These are phyloP conservation scores for Penaeus vannamei DNA, from an alignment of 1,140 invertebrate species.

Conservation along the genomic window DNA sequence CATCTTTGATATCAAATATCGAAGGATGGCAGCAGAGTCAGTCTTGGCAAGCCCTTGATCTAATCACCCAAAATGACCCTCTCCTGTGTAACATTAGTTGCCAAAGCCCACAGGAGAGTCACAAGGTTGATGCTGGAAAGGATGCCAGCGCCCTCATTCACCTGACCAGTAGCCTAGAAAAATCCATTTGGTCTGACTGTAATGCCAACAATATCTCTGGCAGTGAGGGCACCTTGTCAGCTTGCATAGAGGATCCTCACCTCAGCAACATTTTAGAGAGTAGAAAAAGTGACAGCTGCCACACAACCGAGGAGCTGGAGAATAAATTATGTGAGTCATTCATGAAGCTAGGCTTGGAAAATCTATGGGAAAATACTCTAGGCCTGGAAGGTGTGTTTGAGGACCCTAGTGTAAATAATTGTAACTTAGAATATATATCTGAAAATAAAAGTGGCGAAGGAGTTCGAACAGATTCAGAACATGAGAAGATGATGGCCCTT, in stretches of 20 bases:
- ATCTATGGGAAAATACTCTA: conserved; percentile 64
- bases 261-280: background rate
- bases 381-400: conserved; percentile 48
- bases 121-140: conserved; percentile 32
- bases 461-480: conserved; percentile 54
- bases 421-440: conserved; percentile 50
- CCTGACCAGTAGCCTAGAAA: conserved; percentile 52
- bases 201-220: conserved; percentile 66
- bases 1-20: conserved; percentile 9
- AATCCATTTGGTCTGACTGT: conserved; percentile 66
- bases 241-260: conserved; percentile 38
- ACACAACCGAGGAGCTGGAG: conserved; percentile 47
- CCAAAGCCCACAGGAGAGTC: conserved; percentile 37
- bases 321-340: conserved; percentile 63
- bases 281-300: conserved; percentile 20
- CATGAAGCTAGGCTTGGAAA: conserved; percentile 62
- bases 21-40: conserved; percentile 47
- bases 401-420: conserved; percentile 49
- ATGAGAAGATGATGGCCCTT: conserved; percentile 58
- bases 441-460: conserved; percentile 51
- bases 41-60: conserved; percentile 31
- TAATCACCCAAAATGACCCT: conserved; percentile 28
- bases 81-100: conserved; percentile 45
- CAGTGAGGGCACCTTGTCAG: conserved; percentile 39
- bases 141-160: conserved; percentile 38